Percentiles rank a stretch among this genome's conserved stretches.
Evolutionary conservation across 2,797 vertebrate species (phyloP).

Genomic region (Cheirogaleus major): DNA sequence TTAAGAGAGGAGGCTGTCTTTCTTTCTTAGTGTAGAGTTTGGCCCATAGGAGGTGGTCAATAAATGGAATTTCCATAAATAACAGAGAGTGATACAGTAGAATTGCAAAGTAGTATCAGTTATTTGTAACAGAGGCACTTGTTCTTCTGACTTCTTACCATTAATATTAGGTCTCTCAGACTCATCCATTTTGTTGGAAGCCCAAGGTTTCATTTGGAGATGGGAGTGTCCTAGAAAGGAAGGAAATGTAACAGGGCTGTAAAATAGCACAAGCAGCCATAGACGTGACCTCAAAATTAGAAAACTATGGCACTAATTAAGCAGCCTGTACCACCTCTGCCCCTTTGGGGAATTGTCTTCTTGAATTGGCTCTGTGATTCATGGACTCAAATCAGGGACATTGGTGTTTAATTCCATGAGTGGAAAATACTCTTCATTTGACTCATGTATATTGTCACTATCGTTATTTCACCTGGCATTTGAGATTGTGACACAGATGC

Average conservation of each 20-base stretch:
- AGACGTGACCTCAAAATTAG: not conserved
- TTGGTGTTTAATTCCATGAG: not conserved
- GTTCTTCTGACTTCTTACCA: not conserved
- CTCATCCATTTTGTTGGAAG: not conserved
- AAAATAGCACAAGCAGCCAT: not conserved
- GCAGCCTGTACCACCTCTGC: not conserved
- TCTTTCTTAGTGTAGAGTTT: not conserved
- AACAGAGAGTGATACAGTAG: not conserved
- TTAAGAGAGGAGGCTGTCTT: not conserved
- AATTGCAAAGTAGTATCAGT: not conserved
- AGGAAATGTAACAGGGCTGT: not conserved
- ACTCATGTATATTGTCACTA: not conserved
- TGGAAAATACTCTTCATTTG: constrained; percentile 1
- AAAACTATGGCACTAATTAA: not conserved
- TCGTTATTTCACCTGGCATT: constrained; percentile 34
- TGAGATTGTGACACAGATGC: constrained; percentile 7
- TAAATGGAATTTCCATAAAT: not conserved
- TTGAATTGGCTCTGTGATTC: not conserved
- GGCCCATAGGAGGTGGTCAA: not conserved
- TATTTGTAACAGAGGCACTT: not conserved
- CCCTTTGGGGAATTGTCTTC: not conserved
- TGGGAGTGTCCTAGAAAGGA: not conserved
- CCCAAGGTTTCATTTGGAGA: not conserved
- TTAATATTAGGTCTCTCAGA: not conserved
- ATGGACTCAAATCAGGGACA: not conserved